phyloP scores from a whole-genome alignment of 2,113 vertebrate species.

The Vidua chalybeata region DNA sequence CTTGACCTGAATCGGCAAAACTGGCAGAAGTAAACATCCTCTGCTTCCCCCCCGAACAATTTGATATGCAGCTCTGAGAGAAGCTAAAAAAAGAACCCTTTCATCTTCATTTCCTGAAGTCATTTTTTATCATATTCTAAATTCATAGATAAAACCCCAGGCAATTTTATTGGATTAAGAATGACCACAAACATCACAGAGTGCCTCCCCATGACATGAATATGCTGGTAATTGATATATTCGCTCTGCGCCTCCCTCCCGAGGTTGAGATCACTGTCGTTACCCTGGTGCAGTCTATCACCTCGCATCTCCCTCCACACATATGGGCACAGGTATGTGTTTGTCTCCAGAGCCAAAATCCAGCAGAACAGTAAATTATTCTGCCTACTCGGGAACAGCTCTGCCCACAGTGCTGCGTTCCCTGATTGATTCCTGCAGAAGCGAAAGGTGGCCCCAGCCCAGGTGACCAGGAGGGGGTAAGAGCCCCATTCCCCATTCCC shows the following conservation, averaged over 20 bases:
- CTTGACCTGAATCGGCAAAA: constrained; percentile 26
- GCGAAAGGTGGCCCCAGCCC: too few species aligned
- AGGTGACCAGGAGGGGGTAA: fast-evolving
- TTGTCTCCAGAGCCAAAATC: not conserved
- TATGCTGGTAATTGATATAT: not conserved
- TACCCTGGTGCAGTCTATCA: not conserved
- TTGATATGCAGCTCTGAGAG: constrained; percentile 37
- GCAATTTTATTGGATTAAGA: constrained; percentile 9
- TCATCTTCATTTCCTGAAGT: constrained; percentile 31
- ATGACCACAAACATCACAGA: constrained; percentile 45
- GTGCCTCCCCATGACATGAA: constrained; percentile 31
- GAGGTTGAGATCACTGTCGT: not conserved
- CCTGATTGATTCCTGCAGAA: not conserved
- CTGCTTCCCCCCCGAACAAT: not conserved
- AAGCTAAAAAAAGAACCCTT: constrained; percentile 41
- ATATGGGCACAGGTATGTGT: not conserved
- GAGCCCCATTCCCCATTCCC: fast-evolving
- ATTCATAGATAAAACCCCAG: constrained; percentile 45
- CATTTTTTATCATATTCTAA: not conserved
- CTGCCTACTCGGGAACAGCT: not conserved
- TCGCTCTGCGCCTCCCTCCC: not conserved
- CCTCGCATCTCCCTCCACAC: not conserved
- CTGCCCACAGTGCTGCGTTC: not conserved
- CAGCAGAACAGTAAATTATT: not conserved
- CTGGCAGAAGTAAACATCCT: constrained; percentile 26